Conservation (phyloP, 2,888 invertebrate genomes). For the Heteromurus nitidus region DNA sequence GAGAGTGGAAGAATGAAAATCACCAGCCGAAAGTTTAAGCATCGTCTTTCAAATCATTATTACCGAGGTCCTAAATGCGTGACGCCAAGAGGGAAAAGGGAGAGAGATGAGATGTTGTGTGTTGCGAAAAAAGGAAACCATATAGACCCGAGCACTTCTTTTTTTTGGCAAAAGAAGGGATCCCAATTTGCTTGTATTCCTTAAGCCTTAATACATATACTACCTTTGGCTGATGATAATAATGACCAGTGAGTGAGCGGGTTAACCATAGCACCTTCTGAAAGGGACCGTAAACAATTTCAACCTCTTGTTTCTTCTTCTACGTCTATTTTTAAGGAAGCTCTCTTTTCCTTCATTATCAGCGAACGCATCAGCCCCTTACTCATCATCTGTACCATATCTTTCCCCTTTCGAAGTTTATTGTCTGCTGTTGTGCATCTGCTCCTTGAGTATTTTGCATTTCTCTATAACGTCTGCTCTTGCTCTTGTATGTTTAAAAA, state of each 20-base stretch:
- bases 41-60: constrained; percentile 45
- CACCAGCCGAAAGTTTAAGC: constrained; percentile 48
- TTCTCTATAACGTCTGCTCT: constrained; percentile 34
- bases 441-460: constrained; percentile 6
- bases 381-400: constrained; percentile 31
- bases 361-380: constrained; percentile 30
- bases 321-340: constrained; percentile 40
- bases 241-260: constrained; percentile 63
- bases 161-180: constrained; percentile 27
- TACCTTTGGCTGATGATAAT: constrained; percentile 16
- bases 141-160: background rate
- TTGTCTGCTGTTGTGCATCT: background rate
- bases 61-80: constrained; percentile 46
- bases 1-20: constrained; percentile 60
- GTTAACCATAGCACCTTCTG: constrained; percentile 62
- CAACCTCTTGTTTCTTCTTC: constrained; percentile 47
- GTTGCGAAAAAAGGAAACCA: constrained; percentile 36
- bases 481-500: constrained; percentile 30
- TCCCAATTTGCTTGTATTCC: no score
- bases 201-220: no score
- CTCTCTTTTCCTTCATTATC: constrained; percentile 56
- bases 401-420: constrained; percentile 36
- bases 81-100: constrained; percentile 59
- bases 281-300: constrained; percentile 65
- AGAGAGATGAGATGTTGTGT: constrained; percentile 9